Evolutionary conservation across 2,888 invertebrate genomes (phyloP), one percentile per base, ranked within the genome.

Genomic region (Latrodectus hesperus): DNA sequence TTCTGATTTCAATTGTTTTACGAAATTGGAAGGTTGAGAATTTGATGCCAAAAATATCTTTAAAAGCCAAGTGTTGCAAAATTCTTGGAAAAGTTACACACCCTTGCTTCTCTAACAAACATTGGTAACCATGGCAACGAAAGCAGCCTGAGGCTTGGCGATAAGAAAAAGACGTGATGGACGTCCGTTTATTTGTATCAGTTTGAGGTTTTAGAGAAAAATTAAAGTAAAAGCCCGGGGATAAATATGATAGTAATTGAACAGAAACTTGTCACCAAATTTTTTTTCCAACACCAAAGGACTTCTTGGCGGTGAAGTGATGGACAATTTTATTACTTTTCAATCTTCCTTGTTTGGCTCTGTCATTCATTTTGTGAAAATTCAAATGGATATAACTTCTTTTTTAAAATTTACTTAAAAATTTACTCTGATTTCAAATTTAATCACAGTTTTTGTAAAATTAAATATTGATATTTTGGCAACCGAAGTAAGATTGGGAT

Each of bases 101-200:
- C 72, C 53, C 53, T 74, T 51, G 52, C 60, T 49, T 71, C 72
- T 81, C 81, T 72, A 77, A 87, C 86, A 87, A 87, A 87, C 81
- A 87, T 9, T 51, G 73, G 82, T 52, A 77, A 55, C 81, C 73
- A 77, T 77, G 77, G 81, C 60, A 77, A 87, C 86, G 26, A 77
- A 60, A 60, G 77, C 81, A 81, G 67, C 72, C 86, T 87, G 86
- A 52, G 67, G 16, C 65, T 4, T 49, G 16, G 67, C 53, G 86
- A 87, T 87, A 87, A 87, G 86, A 81, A 77, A 26, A 17, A 17
- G 67, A 38, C 51, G 51, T 87, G 86, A 87, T 87, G 76, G 86
- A 87, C 81, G 73, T 75, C 67, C 52, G 68, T 53, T 68, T 64
- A 76, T 71, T 55, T 51, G 70, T 65, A 53, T 11, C 73, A 75